Base-by-base conservation (phyloP, 2,888 invertebrate species). In the Mimachlamys varia region DNA sequence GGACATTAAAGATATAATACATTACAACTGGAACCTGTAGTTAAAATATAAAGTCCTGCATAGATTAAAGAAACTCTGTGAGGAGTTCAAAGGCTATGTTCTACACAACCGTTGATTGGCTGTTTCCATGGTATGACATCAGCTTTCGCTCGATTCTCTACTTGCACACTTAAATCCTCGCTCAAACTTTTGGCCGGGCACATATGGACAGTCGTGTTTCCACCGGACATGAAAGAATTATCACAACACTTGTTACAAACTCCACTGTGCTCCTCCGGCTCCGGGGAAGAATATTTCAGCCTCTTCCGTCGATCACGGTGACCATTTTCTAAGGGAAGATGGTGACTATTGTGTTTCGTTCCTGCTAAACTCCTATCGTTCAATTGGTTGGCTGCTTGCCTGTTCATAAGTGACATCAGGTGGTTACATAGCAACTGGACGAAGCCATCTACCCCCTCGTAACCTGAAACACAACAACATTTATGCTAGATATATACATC, bases 401-500 rank as follows among this genome's bases (percentile, higher is more conserved):
- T 90, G 91, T 94, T 94, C 92, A 94, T 92, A 90, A 94, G 89
- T 89, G 93, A 92, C 89, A 93, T 90, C 55, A 94, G 89, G 87
- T 95, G 93, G 90, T 95, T 94, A 91, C 94, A 89, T 88, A 95
- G 92, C 89, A 94, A 92, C 33, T 93, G 93, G 88, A 95, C 94
- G 91, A 95, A 95, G 90, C 94, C 94, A 90, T 95, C 95, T 27
- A 95, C 94, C 55, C 94, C 95, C 91, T 95, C 95, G 93, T 95
- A 95, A 90, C 94, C 95, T 95, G 90, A 19, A 91, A 92, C 62
- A 90, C 44, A 3, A 44, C 44, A 44, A 44, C 44, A 44, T 44
- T 5, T 44, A 44, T 7, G 7, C 44, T n/a, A n/a, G n/a, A n/a
- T n/a, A n/a, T n/a, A n/a, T n/a, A n/a, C n/a, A n/a, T n/a, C n/a